phyloP scores from a whole-genome alignment of 2,888 invertebrate species.

The Synanthedon andrenaeformis region DNA sequence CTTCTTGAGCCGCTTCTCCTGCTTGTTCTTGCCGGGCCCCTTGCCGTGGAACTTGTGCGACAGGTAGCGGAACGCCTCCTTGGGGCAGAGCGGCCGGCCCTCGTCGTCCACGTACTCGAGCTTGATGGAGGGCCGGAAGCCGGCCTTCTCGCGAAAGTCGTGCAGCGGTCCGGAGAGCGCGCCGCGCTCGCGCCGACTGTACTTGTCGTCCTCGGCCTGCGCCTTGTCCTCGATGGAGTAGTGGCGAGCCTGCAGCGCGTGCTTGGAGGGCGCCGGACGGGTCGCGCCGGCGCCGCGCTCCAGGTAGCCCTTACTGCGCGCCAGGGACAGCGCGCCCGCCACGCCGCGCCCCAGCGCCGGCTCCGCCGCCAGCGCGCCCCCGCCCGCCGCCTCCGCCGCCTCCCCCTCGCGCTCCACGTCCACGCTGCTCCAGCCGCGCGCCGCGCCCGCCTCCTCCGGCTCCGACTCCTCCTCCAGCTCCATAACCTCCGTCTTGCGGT shows the following conservation, averaged over 20 bases:
- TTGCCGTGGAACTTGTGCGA: slow-evolving; percentile 99
- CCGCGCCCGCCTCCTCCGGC: slow-evolving; percentile 48
- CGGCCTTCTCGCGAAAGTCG: slow-evolving; percentile 92
- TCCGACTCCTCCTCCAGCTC: slow-evolving; percentile 46
- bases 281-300: slow-evolving; percentile 82
- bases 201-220: slow-evolving; percentile 83
- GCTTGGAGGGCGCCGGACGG: slow-evolving; percentile 36
- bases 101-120: slow-evolving; percentile 98
- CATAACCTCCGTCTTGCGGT: slow-evolving; percentile 76
- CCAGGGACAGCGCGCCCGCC: slow-evolving; percentile 89
- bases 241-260: slow-evolving; percentile 2
- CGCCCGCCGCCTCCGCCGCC: slow-evolving; percentile 20
- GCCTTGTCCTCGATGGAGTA: slow-evolving; percentile 55
- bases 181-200: slow-evolving; percentile 76
- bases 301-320: slow-evolving; percentile 93
- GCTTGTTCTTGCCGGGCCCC: slow-evolving; percentile 98
- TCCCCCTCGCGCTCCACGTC: slow-evolving; percentile 68
- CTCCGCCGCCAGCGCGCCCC: slow-evolving; percentile 84
- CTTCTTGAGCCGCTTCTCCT: slow-evolving; percentile 96
- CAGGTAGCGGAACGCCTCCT: slow-evolving; percentile 96
- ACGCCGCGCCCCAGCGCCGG: slow-evolving; percentile 93
- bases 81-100: slow-evolving; percentile 90
- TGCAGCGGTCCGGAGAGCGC: slow-evolving; percentile 86
- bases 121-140: slow-evolving; percentile 93
- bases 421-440: slow-evolving; percentile 87